Conservation (phyloP, 2,888 invertebrate genomes). For the Nineta flava region DNA sequence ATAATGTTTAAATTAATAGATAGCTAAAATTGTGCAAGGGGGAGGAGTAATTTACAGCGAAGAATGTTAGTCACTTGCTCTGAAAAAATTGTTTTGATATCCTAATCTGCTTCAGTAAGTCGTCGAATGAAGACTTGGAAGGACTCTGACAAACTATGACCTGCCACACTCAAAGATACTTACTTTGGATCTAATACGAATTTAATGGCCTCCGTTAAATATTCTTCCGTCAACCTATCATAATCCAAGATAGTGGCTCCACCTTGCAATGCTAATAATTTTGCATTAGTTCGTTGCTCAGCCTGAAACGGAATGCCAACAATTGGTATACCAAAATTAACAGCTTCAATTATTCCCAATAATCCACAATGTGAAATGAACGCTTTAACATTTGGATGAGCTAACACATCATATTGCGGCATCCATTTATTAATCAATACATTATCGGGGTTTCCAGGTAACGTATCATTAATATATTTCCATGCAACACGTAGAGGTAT, state of each 20-base stretch:
- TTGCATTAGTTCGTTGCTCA: conserved; percentile 51
- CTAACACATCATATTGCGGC: conserved; percentile 17
- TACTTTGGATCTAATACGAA: conserved; percentile 33
- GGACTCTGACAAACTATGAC: no score
- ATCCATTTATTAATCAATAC: conserved; percentile 12
- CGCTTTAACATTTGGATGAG: conserved; percentile 47
- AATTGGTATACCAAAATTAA: conserved; percentile 48
- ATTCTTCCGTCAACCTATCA: conserved; percentile 36
- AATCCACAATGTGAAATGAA: conserved; percentile 55
- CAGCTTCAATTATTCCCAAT: conserved; percentile 48
- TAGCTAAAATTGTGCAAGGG: no score
- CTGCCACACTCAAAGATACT: no score
- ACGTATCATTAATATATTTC: conserved; percentile 19
- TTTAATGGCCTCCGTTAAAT: conserved; percentile 35
- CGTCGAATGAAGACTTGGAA: no score
- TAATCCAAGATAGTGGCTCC: conserved; percentile 40
- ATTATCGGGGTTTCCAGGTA: conserved; percentile 16
- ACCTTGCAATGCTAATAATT: conserved; percentile 39
- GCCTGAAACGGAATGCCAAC: conserved; percentile 53
- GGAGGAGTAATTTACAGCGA: no score
- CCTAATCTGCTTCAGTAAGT: no score
- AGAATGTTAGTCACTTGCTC: no score
- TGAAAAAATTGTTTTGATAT: no score
- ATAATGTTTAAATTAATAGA: no score
- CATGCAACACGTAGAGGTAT: conserved; percentile 20